A percentile compares a stretch with the other conserved stretches of the same genome.
Conservation (phyloP, 2,113 vertebrate genomes). For the rat (Rattus norvegicus) region DNA sequence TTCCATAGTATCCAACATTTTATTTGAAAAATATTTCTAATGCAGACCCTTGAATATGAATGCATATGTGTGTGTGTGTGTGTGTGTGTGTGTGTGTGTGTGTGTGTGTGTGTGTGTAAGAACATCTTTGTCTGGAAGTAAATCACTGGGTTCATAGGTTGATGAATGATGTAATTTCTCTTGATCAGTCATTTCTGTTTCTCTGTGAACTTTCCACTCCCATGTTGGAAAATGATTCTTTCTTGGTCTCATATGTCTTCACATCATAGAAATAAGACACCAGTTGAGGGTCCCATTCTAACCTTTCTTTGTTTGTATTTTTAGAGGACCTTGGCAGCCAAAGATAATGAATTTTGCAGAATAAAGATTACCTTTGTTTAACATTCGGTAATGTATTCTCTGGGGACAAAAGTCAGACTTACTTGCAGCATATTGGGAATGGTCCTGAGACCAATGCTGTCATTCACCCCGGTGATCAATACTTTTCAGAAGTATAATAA, state of each 20-base stretch:
- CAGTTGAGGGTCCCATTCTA: neutral
- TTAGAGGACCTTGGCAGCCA: neutral
- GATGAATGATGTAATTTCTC: neutral
- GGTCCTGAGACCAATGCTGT: neutral
- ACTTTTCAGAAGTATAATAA: neutral
- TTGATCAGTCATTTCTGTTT: neutral
- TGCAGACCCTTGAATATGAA: neutral
- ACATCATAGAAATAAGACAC: neutral
- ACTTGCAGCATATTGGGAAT: neutral
- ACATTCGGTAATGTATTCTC: neutral
- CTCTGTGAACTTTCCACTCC: neutral
- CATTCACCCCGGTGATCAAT: neutral
- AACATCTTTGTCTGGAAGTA: neutral
- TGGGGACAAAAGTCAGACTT: constrained; percentile 2
- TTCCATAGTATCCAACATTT: neutral
- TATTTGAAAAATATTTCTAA: neutral
- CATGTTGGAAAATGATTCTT: neutral
- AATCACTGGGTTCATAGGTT: neutral
- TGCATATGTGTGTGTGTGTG: too few relatives aligned
- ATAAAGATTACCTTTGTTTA: constrained; percentile 2
- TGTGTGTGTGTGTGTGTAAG: too few relatives aligned
- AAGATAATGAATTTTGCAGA: neutral
- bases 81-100: too few relatives aligned
- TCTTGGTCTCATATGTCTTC: neutral
- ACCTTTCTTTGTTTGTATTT: neutral